phyloP scores from a whole-genome alignment of 2,113 vertebrate genomes.

The Pagrus major region DNA sequence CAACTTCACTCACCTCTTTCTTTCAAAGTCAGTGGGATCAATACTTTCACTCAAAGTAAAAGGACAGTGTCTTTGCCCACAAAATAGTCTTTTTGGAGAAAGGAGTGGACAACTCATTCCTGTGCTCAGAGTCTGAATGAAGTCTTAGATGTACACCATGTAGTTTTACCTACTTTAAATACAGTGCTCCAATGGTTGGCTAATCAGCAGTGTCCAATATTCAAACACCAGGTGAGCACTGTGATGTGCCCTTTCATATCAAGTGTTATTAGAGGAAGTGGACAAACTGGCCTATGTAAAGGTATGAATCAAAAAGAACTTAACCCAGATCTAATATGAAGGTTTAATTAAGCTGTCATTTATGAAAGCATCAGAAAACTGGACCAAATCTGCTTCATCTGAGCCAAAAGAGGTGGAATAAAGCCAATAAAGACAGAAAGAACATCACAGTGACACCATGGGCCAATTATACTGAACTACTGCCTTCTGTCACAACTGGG shows the following conservation, averaged over 20 bases:
- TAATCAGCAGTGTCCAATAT: neutral
- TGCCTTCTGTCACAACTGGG: constrained; percentile 60
- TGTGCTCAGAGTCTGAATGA: neutral
- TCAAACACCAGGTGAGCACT: neutral
- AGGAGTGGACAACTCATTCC: neutral
- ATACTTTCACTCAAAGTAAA: constrained; percentile 2
- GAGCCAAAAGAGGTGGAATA: constrained; percentile 51
- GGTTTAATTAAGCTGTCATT: constrained; percentile 74
- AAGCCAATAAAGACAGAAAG: constrained; percentile 29
- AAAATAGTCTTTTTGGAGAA: neutral
- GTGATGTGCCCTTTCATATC: neutral
- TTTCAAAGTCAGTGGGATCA: constrained; percentile 12
- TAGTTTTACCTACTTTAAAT: neutral
- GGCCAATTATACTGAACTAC: constrained; percentile 59
- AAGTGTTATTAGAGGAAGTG: neutral
- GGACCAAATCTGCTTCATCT: constrained; percentile 47
- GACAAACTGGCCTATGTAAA: neutral
- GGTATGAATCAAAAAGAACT: constrained; percentile 39
- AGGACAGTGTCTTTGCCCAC: neutral
- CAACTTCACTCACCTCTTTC: constrained; percentile 6
- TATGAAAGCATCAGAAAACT: constrained; percentile 63
- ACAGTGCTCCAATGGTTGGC: neutral
- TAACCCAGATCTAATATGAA: constrained; percentile 72
- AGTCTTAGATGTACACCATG: neutral
- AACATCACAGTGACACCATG: constrained; percentile 30